Evolutionary conservation across 2,888 invertebrate species (phyloP), one percentile per base, ranked within the genome.

Genomic region (Cephus nigrinus): DNA sequence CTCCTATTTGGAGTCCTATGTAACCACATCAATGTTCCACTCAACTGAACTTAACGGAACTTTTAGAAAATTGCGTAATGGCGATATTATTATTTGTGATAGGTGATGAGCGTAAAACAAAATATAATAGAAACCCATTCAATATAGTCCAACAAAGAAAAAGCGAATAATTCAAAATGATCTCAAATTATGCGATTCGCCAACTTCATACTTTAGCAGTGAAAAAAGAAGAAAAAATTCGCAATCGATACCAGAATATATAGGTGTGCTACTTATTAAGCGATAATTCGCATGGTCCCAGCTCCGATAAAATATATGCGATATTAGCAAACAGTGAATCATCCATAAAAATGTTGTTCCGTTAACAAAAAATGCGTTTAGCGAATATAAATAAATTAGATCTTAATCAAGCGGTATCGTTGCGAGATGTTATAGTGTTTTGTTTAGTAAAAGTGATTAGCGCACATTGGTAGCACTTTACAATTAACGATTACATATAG

Each of bases 1-100:
- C 82, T 78, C 78, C 73, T 33, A 12, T 31, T 75, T 68, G 75
- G 78, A 85, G 85, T 84, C 84, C 86, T 86, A 85, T 86, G 78
- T 85, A 83, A 82, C 80, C 77, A 81, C 75, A 82, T 83, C 76
- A 78, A 81, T 78, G 79, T 81, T 82, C 75, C 78, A 76, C 78
- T 77, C 78, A 79, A 79, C 78, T 77, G 72, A 75, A 69, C 77
- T 77, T 74, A 69, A 36, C 69, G 77, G 78, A 80, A 80, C 31
- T 68, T 75, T 3, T 11, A 77, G 33, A 72, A 77, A 69, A 55
- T 40, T 30, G 74, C 71, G 69, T n/a, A 74, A 33, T 33, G 35
- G 74, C 3, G 73, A 33, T 69, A 69, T 23, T 12, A 32, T 69
- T 36, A 40, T 40, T 40, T 15, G 40, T 40, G 15, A 40, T 15